phyloP scores from a whole-genome alignment of 2,113 vertebrate species.

The Scytalopus superciliaris region DNA sequence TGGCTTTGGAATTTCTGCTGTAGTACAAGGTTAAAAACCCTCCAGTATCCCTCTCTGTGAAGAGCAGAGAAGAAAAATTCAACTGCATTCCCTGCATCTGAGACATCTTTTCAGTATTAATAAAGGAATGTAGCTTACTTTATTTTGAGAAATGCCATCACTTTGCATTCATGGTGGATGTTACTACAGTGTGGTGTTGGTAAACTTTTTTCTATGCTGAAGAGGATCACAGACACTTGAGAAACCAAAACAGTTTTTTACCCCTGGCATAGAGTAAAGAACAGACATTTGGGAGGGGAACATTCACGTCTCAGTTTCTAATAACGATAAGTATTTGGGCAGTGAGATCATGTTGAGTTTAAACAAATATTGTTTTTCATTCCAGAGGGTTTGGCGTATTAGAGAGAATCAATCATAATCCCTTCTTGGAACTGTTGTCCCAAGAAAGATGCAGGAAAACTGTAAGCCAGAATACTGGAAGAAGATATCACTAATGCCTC shows the following conservation, averaged over 20 bases:
- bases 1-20: neutral
- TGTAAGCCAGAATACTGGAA: neutral
- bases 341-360: neutral
- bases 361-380: neutral
- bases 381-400: neutral
- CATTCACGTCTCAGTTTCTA: neutral
- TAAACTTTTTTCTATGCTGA: neutral
- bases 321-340: neutral
- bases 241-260: neutral
- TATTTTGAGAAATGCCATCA: neutral
- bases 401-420: neutral
- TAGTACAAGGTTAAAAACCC: neutral
- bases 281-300: neutral
- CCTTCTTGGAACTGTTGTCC: neutral
- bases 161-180: neutral
- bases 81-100: neutral
- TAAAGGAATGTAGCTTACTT: neutral
- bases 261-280: neutral
- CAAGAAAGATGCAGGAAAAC: neutral
- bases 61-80: neutral
- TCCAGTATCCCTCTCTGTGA: neutral
- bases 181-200: neutral
- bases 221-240: neutral
- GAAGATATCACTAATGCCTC: neutral
- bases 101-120: neutral